Evolutionary conservation across 2,113 vertebrate species (phyloP).

Genomic region (Lepisosteus osseus): DNA sequence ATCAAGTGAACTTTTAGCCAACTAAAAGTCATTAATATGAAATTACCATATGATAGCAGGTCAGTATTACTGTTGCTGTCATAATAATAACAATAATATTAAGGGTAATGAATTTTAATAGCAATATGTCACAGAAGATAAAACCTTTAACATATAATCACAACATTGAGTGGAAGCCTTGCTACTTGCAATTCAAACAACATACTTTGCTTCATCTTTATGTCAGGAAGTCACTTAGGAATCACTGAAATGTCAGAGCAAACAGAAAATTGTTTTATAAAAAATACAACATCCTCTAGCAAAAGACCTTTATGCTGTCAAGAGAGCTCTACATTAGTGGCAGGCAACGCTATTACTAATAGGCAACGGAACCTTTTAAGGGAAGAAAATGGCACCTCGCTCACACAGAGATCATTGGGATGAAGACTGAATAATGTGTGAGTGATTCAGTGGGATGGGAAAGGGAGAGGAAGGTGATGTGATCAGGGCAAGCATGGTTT

Average conservation of each 20-base stretch:
- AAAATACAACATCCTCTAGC: slow-evolving; percentile 45
- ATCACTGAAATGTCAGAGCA: slow-evolving; percentile 56
- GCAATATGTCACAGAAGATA: not conserved
- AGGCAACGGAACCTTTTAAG: slow-evolving; percentile 33
- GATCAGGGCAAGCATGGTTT: not conserved
- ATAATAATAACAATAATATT: slow-evolving; percentile 26
- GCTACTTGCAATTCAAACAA: slow-evolving; percentile 54
- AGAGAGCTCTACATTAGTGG: slow-evolving; percentile 41
- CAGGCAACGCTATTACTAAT: slow-evolving; percentile 46
- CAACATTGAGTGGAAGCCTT: slow-evolving; percentile 38
- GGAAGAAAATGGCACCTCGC: slow-evolving; percentile 24
- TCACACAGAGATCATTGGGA: slow-evolving; percentile 14
- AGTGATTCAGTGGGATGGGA: slow-evolving; percentile 6
- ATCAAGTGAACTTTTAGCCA: too few relatives aligned
- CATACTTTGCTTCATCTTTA: slow-evolving; percentile 58
- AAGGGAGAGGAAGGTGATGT: not conserved
- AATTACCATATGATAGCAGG: too few relatives aligned
- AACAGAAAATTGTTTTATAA: slow-evolving; percentile 47
- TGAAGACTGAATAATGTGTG: not conserved
- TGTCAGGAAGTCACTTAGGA: slow-evolving; percentile 53
- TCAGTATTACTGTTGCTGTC: too few relatives aligned
- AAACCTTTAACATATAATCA: not conserved
- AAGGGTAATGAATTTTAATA: slow-evolving; percentile 39
- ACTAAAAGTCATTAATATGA: too few relatives aligned
- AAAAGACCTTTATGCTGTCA: slow-evolving; percentile 34